Evolutionary conservation across 2,113 vertebrate species (phyloP).

Genomic region (Poicephalus meyeri): DNA sequence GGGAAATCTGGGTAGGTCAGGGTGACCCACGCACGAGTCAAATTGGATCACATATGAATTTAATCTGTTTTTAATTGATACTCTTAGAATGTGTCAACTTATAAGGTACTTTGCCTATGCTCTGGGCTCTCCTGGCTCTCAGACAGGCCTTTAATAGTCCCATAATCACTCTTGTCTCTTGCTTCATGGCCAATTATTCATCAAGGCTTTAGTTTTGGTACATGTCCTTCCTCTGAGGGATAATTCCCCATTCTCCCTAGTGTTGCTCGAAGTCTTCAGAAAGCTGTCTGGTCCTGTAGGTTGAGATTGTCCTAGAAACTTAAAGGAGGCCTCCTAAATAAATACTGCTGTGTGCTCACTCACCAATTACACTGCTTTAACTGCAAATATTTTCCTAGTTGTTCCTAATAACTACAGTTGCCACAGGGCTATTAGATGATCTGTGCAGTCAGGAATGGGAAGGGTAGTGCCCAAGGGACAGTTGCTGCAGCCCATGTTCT

Average conservation of each 20-base stretch:
- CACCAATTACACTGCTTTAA: background rate
- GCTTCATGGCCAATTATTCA: background rate
- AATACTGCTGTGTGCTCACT: background rate
- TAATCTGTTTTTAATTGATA: conserved; percentile 21
- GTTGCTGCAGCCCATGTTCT: background rate
- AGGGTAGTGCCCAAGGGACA: background rate
- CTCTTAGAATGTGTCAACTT: background rate
- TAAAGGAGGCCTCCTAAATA: background rate
- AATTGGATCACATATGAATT: background rate
- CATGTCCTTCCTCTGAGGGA: background rate
- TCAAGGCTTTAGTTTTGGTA: background rate
- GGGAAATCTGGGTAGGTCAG: background rate
- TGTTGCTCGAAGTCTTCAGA: background rate
- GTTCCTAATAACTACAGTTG: background rate
- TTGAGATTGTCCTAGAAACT: background rate
- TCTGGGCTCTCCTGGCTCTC: background rate
- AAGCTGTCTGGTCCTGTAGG: background rate
- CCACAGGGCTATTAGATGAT: background rate
- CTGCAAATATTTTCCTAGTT: background rate
- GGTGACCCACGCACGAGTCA: background rate
- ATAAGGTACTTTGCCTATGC: background rate
- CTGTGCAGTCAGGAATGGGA: background rate
- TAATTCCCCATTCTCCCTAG: background rate
- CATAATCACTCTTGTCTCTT: background rate
- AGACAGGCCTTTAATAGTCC: background rate